Base-by-base conservation (phyloP, 1,140 invertebrate species). In the Cydia pomonella region DNA sequence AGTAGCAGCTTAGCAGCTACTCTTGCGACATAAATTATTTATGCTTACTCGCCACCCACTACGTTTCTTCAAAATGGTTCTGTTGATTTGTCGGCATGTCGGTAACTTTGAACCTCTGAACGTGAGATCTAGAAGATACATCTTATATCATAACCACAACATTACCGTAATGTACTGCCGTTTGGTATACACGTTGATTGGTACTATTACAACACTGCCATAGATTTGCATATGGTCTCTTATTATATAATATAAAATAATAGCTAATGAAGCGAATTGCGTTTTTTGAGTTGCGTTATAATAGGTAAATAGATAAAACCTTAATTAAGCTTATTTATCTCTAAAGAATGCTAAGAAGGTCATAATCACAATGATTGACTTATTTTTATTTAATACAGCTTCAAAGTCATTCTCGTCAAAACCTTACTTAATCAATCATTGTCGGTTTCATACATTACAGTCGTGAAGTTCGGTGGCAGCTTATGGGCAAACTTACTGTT, bases 371-470 rank as follows among this genome's bases (percentile, higher is more conserved):
- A 59, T 59, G 53, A 23, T 59, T 23, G 53, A 59, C 21, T 59
- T 12, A 59, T 59, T 59, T 59, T 6, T 23, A 10, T 21, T 21
- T 59, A 59, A 21, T 23, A 12, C 9, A 18, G 21, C 18, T 59
- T 18, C 18, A 59, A 69, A 9, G 38, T 33, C 29, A 29, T 29
- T 3, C 16, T 66, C 29, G 64, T 75, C 79, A 79, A 66, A 66
- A 69, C 33, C 41, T n/a, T 2, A 38, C 16, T 33, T 18, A 23
- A 69, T 69, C 64, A 18, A 69, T 69, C 64, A 69, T 69, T 69
- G 64, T 69, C 64, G n/a, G 27, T 33, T 33, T 1, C 29, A 18
- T 69, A 33, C 16, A 59, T 23, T 59, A n/a, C 21, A 50, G 18
- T 47, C 21, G 71, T 72, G 71, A 13, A 23, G 71, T 25, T 41